Evolutionary conservation across 2,113 vertebrate species (phyloP).

Genomic region (Meles meles): DNA sequence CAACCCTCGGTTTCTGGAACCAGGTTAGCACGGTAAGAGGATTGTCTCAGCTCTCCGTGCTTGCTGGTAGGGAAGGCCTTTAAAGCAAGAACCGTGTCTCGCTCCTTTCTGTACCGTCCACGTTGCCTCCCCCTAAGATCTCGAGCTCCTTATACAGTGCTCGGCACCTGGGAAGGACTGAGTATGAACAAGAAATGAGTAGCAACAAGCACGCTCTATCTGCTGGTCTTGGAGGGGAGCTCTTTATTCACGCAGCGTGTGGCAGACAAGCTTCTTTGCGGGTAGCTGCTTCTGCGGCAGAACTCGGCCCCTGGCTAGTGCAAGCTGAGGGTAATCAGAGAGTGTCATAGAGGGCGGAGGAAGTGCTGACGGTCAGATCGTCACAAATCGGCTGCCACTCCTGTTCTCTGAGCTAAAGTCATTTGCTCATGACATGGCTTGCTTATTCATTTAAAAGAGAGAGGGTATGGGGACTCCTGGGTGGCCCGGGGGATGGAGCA

Average conservation of each 20-base stretch:
- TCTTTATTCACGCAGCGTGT: neutral
- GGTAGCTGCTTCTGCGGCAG: neutral
- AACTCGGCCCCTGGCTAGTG: neutral
- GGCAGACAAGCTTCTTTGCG: neutral
- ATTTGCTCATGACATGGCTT: neutral
- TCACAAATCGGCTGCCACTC: neutral
- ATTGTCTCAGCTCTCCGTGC: neutral
- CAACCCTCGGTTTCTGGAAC: neutral
- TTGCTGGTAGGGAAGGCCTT: neutral
- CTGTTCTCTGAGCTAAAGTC: neutral
- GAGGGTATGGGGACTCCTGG: neutral
- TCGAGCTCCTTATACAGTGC: neutral
- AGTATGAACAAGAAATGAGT: neutral
- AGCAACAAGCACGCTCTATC: neutral
- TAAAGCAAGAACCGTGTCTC: neutral
- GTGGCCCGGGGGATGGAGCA: neutral
- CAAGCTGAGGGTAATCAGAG: neutral
- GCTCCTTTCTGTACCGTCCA: neutral
- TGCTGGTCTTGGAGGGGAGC: neutral
- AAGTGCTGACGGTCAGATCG: neutral
- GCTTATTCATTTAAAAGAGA: neutral
- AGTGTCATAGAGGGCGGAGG: neutral
- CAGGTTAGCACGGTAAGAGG: neutral
- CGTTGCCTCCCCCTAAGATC: neutral
- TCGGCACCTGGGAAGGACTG: neutral